These are phyloP conservation scores for Diarsia brunnea DNA, from an alignment of 2,888 invertebrate genomes.

Conservation along the genomic window DNA sequence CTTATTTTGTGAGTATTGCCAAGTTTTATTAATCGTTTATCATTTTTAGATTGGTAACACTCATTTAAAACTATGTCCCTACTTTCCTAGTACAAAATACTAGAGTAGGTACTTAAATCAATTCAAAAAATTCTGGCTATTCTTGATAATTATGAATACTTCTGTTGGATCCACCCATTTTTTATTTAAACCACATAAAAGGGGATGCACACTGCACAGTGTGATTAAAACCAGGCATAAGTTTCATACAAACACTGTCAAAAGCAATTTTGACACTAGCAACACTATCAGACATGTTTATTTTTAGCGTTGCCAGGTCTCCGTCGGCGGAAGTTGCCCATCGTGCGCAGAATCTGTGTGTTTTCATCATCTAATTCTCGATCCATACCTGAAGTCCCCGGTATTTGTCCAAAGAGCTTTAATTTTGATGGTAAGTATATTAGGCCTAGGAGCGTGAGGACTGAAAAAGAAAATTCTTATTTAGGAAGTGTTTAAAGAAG, in stretches of 20 bases:
- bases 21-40: neutral
- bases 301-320: slow-evolving; percentile 84
- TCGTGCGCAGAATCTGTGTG: slow-evolving; percentile 92
- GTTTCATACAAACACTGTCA: neutral
- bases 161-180: neutral
- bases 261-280: slow-evolving; percentile 24
- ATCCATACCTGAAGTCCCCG: slow-evolving; percentile 84
- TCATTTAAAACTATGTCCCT: neutral
- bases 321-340: slow-evolving; percentile 92
- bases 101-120: neutral
- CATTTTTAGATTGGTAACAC: neutral
- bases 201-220: neutral
- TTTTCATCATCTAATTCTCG: slow-evolving; percentile 93
- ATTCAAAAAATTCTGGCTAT: neutral
- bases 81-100: neutral
- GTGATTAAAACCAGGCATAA: neutral
- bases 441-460: slow-evolving; percentile 92
- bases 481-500: too few species aligned
- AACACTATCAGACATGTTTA: slow-evolving; percentile 83
- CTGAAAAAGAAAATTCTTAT: slow-evolving; percentile 81
- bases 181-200: neutral
- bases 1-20: neutral
- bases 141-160: neutral
- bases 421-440: slow-evolving; percentile 93
- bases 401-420: slow-evolving; percentile 92